phyloP scores from a whole-genome alignment of 2,888 invertebrate genomes.

The Macrosiphum euphorbiae region DNA sequence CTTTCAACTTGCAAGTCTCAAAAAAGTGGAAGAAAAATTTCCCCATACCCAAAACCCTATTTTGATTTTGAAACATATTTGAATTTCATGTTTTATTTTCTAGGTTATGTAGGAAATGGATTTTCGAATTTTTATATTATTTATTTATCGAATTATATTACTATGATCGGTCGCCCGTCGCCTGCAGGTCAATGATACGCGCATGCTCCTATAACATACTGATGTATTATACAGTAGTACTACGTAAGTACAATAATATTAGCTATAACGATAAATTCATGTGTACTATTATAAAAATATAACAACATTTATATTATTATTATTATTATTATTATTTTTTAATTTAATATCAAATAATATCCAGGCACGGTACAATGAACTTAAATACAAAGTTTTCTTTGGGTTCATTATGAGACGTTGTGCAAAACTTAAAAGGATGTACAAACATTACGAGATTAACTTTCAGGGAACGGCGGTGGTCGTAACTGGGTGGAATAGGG shows the following conservation, averaged over 20 bases:
- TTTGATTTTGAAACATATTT: too few species aligned
- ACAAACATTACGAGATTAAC: slow-evolving; percentile 59
- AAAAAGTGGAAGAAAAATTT: too few species aligned
- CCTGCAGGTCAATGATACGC: not conserved
- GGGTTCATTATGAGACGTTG: slow-evolving; percentile 39
- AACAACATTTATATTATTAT: not conserved
- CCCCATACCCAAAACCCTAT: too few species aligned
- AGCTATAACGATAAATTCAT: not conserved
- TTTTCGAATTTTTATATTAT: too few species aligned
- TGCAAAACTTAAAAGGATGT: slow-evolving; percentile 46
- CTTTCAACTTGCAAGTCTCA: too few species aligned
- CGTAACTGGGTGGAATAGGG: not conserved
- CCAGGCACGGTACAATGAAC: slow-evolving; percentile 12
- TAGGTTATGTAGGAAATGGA: too few species aligned
- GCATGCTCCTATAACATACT: not conserved
- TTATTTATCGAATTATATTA: not conserved
- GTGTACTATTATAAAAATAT: not conserved
- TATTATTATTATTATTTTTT: slow-evolving; percentile 11
- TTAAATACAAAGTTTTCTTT: slow-evolving; percentile 36
- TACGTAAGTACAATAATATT: not conserved
- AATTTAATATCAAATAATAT: slow-evolving; percentile 32
- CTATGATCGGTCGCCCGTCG: not conserved
- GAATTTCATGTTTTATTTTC: too few species aligned
- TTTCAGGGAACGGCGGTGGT: not conserved
- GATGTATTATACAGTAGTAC: not conserved